Conservation (phyloP, 2,888 invertebrate genomes). For the Microctonus aethiopoides region DNA sequence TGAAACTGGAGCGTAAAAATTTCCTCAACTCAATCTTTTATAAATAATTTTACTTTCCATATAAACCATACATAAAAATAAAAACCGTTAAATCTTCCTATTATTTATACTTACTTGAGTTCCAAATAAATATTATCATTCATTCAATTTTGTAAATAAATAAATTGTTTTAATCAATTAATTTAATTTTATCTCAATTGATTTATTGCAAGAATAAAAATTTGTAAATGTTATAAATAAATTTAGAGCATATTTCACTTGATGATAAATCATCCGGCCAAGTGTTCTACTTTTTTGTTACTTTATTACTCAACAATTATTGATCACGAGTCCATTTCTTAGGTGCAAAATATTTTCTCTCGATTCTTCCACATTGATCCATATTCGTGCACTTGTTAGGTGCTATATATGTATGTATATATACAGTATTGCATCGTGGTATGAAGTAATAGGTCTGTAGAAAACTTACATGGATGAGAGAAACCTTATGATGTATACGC, state of each 20-base stretch:
- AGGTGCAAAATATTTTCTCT: constrained; percentile 1
- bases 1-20: constrained; percentile 24
- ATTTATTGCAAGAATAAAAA: too few relatives aligned
- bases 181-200: background rate
- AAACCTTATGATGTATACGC: background rate
- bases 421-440: background rate
- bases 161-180: constrained; percentile 3
- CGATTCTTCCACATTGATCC: constrained; percentile 3
- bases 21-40: background rate
- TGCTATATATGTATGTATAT: constrained; percentile 12
- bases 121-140: too few relatives aligned
- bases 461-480: background rate
- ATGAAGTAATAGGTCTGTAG: background rate
- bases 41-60: constrained; percentile 7
- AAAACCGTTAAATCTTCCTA: background rate
- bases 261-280: background rate
- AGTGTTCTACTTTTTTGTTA: constrained; percentile 12
- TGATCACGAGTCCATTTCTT: constrained; percentile 19
- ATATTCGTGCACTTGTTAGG: background rate
- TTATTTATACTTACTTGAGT: too few relatives aligned
- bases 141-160: too few relatives aligned
- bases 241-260: too few relatives aligned
- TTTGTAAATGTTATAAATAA: too few relatives aligned
- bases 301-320: constrained; percentile 30
- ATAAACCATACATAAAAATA: background rate